Base-by-base conservation (phyloP, 1,140 invertebrate genomes). In the Eriosoma lanigerum region DNA sequence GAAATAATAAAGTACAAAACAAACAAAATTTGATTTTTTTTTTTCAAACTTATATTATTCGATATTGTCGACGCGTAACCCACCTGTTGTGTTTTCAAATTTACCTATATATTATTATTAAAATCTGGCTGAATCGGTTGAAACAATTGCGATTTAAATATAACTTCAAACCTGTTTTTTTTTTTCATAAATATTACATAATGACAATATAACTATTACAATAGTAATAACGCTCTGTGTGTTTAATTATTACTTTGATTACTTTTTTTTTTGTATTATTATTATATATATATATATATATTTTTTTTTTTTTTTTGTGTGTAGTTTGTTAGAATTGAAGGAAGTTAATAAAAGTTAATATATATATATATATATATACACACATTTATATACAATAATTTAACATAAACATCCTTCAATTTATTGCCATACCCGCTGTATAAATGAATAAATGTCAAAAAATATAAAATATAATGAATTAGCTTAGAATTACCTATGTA, bases 401-500 rank as follows among this genome's bases (percentile, higher is more conserved):
- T 9, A 44, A 60, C n/a, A 56, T 75, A 24, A 46, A 13, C 73
- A 19, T 60, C 38, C 52, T 78, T 78, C 21, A 44, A 78, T 48
- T 29, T 60, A 60, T 58, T 78, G 73, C 73, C 73, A 78, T 75
- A 78, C 5, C 73, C 54, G 73, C 73, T 78, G 73, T 78, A 60
- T 60, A 78, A 78, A 78, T 19, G 32, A 78, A 58, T 50, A 29
- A 50, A 50, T 60, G 54, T 60, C 73, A 60, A 56, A 75, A 75
- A 38, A 38, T 38, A 38, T 38, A 38, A 38, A 38, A 38, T 8
- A 38, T 4, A 38, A 56, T 78, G 73, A 44, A 78, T 78, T 78
- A 78, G 73, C 73, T 78, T 78, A 78, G 73, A 78, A 78, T 78
- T 78, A 78, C 73, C 56, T 60, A 58, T 60, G 73, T 78, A 78